A percentile compares a stretch with the other conserved stretches of the same genome.
Conservation (phyloP, 1,140 invertebrate genomes). For the Platyscapa corneri region DNA sequence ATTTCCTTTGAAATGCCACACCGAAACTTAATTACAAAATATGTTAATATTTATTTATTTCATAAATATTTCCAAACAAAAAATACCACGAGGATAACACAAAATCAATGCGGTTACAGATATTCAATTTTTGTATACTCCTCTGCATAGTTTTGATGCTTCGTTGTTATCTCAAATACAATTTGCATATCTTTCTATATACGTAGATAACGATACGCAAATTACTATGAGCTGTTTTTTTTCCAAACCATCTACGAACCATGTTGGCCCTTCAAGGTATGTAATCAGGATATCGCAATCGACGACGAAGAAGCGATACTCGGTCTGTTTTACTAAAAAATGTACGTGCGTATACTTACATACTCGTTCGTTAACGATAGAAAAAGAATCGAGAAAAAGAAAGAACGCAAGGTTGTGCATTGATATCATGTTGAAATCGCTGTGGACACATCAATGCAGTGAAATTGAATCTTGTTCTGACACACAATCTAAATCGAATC, state of each 20-base stretch:
- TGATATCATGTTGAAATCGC: conserved; percentile 7
- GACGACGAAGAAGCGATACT: neutral
- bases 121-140: neutral
- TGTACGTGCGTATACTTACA: neutral
- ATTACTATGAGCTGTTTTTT: neutral
- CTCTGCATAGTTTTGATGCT: neutral
- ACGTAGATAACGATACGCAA: neutral
- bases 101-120: neutral
- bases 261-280: neutral
- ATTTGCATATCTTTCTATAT: neutral
- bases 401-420: neutral
- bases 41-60: too few relatives aligned
- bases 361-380: neutral
- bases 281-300: neutral
- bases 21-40: too few relatives aligned
- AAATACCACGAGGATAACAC: too few relatives aligned
- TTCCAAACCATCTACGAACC: neutral
- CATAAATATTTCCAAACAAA: too few relatives aligned
- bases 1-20: too few relatives aligned
- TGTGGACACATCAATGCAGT: conserved; percentile 51
- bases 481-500: conserved; percentile 57
- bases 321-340: neutral
- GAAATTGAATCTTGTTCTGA: conserved; percentile 56
- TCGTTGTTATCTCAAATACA: neutral
- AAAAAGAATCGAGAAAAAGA: neutral